Percentiles rank a stretch among this genome's conserved stretches.
Evolutionary conservation across 2,797 vertebrate species (phyloP).

Genomic region (Podargus strigoides): DNA sequence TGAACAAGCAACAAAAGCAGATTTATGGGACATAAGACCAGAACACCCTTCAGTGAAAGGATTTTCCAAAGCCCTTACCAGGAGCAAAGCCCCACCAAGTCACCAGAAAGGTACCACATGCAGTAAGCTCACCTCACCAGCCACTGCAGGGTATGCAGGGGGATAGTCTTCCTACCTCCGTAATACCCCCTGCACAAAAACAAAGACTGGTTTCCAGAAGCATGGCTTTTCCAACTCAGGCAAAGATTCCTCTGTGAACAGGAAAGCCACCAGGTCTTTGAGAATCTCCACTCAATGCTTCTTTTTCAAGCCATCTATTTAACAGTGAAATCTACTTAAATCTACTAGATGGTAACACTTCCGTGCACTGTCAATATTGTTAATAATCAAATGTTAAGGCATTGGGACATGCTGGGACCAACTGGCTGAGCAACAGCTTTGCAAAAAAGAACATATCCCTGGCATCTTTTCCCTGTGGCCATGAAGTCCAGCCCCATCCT

Average conservation of each 20-base stretch:
- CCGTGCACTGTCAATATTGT: no score
- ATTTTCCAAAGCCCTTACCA: neutral
- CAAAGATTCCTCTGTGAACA: neutral
- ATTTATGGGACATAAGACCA: neutral
- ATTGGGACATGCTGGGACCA: neutral
- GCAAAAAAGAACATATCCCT: no score
- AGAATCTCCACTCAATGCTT: neutral
- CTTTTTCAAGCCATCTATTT: neutral
- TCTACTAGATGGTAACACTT: neutral
- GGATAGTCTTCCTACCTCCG: neutral
- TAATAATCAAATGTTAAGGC: neutral
- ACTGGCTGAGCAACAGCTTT: neutral
- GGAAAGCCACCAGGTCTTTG: neutral
- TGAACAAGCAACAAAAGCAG: neutral
- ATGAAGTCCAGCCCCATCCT: neutral
- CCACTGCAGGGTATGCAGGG: neutral
- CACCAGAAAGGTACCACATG: neutral
- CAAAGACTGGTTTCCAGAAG: neutral
- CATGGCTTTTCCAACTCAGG: accelerated
- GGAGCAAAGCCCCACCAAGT: neutral
- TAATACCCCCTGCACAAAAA: neutral
- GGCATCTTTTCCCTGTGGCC: neutral
- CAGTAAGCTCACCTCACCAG: neutral
- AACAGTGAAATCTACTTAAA: neutral
- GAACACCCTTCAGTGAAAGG: neutral